These are phyloP conservation scores for Aphelenchoides fujianensis DNA, from an alignment of 1,140 invertebrate species.

Conservation along the genomic window DNA sequence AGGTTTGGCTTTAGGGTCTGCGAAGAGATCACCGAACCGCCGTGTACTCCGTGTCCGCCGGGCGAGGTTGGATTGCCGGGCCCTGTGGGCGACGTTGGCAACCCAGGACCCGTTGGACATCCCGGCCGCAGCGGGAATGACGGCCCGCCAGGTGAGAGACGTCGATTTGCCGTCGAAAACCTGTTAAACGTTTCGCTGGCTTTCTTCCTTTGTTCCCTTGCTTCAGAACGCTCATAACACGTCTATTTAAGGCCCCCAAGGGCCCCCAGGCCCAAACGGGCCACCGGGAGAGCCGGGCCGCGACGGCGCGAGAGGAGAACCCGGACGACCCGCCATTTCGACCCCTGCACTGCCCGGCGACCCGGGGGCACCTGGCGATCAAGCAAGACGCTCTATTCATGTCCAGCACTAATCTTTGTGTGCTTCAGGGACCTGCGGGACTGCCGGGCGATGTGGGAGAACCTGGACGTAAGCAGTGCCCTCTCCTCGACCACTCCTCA, in stretches of 20 bases:
- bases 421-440: conserved; percentile 48
- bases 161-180: neutral
- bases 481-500: neutral
- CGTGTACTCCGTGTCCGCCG: conserved; percentile 59
- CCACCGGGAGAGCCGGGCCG: conserved; percentile 50
- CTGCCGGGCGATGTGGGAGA: conserved; percentile 50
- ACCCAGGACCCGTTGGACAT: conserved; percentile 33
- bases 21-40: conserved; percentile 60
- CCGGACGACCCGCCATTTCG: conserved; percentile 60
- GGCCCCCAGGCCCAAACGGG: conserved; percentile 50
- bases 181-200: conserved; percentile 12
- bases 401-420: conserved; percentile 2
- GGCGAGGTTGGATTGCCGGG: conserved; percentile 53
- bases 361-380: conserved; percentile 44
- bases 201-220: too few relatives aligned
- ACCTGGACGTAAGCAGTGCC: too few relatives aligned
- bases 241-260: conserved; percentile 33
- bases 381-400: too few relatives aligned
- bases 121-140: conserved; percentile 42
- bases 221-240: conserved; percentile 23
- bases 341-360: conserved; percentile 61
- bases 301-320: conserved; percentile 58
- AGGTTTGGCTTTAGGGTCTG: conserved; percentile 42
- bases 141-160: conserved; percentile 39
- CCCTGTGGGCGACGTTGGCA: conserved; percentile 10